These are phyloP conservation scores for Platycheirus rosarum DNA, from an alignment of 2,888 invertebrate species.

Conservation along the genomic window DNA sequence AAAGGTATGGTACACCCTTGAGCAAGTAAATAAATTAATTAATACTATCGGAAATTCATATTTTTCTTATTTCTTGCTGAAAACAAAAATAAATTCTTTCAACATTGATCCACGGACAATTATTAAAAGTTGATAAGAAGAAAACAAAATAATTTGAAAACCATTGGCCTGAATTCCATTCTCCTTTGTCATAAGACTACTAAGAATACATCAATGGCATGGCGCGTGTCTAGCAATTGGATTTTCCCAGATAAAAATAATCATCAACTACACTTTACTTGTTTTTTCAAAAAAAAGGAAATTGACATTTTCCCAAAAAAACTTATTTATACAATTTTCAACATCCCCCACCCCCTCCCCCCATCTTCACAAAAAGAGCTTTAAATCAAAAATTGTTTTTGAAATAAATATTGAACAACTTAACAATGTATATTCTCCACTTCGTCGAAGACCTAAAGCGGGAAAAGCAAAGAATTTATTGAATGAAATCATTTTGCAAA, in stretches of 20 bases:
- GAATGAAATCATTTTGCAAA: slow-evolving; percentile 14
- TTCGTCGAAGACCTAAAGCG: not conserved
- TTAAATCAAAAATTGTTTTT: not conserved
- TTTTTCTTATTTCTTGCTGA: too few species aligned
- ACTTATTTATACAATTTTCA: not conserved
- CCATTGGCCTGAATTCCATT: slow-evolving; percentile 5
- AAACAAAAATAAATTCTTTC: too few species aligned
- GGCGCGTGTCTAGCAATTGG: slow-evolving; percentile 13
- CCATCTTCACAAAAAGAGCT: not conserved
- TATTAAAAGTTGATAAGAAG: too few species aligned
- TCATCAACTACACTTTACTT: not conserved
- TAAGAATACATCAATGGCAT: not conserved
- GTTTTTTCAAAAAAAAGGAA: not conserved
- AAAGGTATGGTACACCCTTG: too few species aligned
- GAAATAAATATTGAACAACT: slow-evolving; percentile 1
- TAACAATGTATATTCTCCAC: not conserved
- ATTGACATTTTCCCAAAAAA: slow-evolving; percentile 8
- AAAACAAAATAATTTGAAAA: too few species aligned
- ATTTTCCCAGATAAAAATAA: slow-evolving; percentile 11
- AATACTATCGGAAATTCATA: too few species aligned
- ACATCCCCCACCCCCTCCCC: too few species aligned
- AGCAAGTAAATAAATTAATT: too few species aligned
- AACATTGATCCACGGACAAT: too few species aligned
- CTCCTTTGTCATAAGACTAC: slow-evolving; percentile 1
- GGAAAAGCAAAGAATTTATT: not conserved